Evolutionary conservation across 1,140 invertebrate genomes (phyloP), one percentile per base, ranked within the genome.

Genomic region (Trialeurodes vaporariorum): DNA sequence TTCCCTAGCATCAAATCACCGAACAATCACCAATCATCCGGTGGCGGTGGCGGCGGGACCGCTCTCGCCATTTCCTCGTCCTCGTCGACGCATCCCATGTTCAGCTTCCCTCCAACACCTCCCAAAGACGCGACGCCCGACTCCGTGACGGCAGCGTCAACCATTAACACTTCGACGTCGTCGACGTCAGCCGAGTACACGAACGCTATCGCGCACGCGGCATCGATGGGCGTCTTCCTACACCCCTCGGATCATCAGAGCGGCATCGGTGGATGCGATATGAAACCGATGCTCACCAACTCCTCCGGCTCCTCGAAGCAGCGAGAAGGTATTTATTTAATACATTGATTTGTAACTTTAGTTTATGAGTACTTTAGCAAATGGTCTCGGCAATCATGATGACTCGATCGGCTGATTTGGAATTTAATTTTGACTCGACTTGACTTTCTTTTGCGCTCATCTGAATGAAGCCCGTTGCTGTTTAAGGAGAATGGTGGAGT

Each of bases 71-170:
- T 27, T 23, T 24, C 64, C 13, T 27, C 40, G 59, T 59, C 69
- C 25, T 60, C 65, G 23, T 67, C 49, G 26, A 63, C 40, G 40
- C 70, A 73, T 27, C 71, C 72, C 17, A 73, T 73, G 72, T 73
- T 73, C 70, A 73, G 69, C 60, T 73, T 72, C 58, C 72, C 72
- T 13, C 72, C 72, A 22, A 73, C 72, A 40, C 72, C 72, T 24
- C 72, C 72, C 24, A 73, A 73, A 59, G 68, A 71, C 70, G 70
- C 71, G 1, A 73, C 72, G 13, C 72, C 72, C 25, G 72, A 73
- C 67, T 68, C 68, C 23, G 71, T 72, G 25, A 71, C 70, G 27
- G 65, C 71, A 1, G 69, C 69, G 9, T 64, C 71, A 2, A 70
- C 72, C 40, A 69, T 66, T 59, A 68, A 68, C 64, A 67, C 70